phyloP scores from a whole-genome alignment of 2,113 vertebrate genomes.

The Glareola pratincola region DNA sequence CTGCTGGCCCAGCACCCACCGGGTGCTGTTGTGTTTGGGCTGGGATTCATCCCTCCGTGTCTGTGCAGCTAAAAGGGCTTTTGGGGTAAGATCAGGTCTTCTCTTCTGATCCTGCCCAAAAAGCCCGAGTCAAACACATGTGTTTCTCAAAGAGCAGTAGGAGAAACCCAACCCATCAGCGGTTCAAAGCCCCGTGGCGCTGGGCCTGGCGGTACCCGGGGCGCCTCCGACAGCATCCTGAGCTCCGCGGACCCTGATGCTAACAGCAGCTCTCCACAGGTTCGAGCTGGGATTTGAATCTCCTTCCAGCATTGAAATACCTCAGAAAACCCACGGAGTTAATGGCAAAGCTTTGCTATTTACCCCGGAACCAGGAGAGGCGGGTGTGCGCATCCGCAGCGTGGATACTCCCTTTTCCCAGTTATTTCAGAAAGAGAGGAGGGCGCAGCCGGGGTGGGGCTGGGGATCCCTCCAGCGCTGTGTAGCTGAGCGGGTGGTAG shows the following conservation, averaged over 20 bases:
- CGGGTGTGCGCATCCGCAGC: no score
- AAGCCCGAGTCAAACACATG: background rate
- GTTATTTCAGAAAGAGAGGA: background rate
- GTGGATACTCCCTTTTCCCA: background rate
- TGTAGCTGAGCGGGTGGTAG: background rate
- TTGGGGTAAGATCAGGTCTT: background rate
- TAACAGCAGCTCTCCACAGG: background rate
- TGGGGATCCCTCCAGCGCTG: background rate
- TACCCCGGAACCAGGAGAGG: background rate
- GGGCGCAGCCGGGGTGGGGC: fast-evolving
- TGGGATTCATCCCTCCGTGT: background rate
- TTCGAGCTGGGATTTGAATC: background rate
- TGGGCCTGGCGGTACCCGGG: background rate
- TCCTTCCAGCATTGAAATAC: background rate
- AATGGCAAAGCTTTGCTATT: background rate
- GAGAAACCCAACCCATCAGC: background rate
- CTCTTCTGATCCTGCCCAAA: background rate
- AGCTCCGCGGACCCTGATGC: background rate
- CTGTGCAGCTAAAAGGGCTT: background rate
- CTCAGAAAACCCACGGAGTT: background rate
- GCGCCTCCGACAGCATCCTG: background rate
- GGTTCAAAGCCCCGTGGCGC: background rate
- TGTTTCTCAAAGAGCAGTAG: fast-evolving
- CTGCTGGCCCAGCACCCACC: background rate
- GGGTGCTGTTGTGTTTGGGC: background rate